Percentiles rank a stretch among this genome's conserved stretches.
phyloP scores from a whole-genome alignment of 2,797 vertebrate genomes.

The Leontocebus nigricollis region DNA sequence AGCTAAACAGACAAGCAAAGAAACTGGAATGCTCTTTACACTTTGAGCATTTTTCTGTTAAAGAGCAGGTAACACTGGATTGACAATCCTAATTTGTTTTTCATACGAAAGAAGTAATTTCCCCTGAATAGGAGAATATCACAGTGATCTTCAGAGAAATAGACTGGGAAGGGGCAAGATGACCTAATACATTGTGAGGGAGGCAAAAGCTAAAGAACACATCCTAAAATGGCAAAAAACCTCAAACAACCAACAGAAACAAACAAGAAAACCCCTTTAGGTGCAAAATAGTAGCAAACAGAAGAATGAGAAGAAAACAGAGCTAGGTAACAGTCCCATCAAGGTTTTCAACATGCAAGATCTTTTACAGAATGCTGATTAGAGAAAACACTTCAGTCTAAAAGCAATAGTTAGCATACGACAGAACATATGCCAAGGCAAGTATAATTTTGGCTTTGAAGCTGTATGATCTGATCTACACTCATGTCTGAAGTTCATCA shows the following conservation, averaged over 20 bases:
- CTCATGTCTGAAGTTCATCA: neutral
- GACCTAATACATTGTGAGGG: neutral
- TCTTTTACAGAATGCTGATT: neutral
- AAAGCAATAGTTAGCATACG: neutral
- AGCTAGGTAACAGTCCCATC: neutral
- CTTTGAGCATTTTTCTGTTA: neutral
- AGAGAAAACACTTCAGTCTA: neutral
- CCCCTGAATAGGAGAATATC: neutral
- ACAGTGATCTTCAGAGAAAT: neutral
- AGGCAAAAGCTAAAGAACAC: neutral
- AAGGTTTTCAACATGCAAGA: neutral
- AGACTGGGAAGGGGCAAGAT: neutral
- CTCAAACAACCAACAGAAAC: neutral
- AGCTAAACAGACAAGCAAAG: neutral
- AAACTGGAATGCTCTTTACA: slow-evolving; percentile 14
- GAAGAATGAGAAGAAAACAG: neutral
- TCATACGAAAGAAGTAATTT: neutral
- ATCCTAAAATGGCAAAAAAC: neutral
- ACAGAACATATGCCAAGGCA: neutral
- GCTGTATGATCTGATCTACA: neutral
- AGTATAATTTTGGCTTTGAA: neutral
- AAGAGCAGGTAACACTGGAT: neutral
- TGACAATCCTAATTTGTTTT: neutral
- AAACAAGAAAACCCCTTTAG: neutral
- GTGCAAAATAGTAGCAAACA: slow-evolving; percentile 6